Evolutionary conservation across 1,140 invertebrate genomes (phyloP), one percentile per base, ranked within the genome.

Genomic region (Drosophila hydei): DNA sequence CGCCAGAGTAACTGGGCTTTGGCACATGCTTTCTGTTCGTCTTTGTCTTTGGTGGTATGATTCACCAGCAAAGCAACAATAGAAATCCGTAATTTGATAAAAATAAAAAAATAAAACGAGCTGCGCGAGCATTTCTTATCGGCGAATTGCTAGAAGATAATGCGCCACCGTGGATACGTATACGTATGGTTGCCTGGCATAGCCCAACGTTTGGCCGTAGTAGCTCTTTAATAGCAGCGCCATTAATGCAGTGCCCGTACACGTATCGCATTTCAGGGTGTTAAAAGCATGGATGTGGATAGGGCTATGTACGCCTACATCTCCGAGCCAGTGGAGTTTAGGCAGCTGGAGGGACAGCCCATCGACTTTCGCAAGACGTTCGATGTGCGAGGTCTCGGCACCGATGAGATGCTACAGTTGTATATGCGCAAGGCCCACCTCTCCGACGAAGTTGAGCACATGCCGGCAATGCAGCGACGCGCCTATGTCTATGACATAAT

Each of bases 401-500:
- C 67, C 6, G 89, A 90, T 56, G 89, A 90, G 62, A 89, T 90
- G 75, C 75, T 90, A 2, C 84, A 84, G 25, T 51, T 90, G 40
- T 90, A 90, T 63, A 45, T 90, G 50, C 75, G 80, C 30, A 90
- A 79, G 59, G 89, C 89, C 30, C 77, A 90, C 16, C 43, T 85
- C 4, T 59, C 72, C 45, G 89, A 89, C 51, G 73, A 90, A 25
- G 74, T 90, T 38, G 71, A 89, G 27, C 67, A 62, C 6, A 56
- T 90, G 45, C 75, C 89, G 48, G 56, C 84, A 19, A 63, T 89
- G 14, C 79, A 85, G 73, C 61, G 89, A 23, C 79, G 89, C 16
- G 72, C 89, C 23, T 90, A 90, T 52, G 79, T 90, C 19, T 90
- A 90, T 58, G 89, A 90, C 73, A 90, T 90, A 74, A 83, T 90